Percentiles rank a stretch among this genome's conserved stretches.
Conservation (phyloP, 1,140 invertebrate genomes). For the Leptinotarsa lineolata region DNA sequence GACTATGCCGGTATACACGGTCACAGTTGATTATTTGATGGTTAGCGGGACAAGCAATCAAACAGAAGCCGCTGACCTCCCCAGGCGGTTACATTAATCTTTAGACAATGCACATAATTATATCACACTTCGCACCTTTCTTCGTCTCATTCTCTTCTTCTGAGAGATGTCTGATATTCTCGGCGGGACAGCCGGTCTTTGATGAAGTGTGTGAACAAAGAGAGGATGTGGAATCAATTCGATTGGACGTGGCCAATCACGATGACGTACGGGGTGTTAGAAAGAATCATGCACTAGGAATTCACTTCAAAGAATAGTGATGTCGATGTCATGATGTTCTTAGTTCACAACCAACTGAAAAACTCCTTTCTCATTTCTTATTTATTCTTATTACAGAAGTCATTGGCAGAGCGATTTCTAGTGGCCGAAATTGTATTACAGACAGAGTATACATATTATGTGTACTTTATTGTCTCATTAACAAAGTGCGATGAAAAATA, state of each 20-base stretch:
- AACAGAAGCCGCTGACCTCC: slow-evolving; percentile 36
- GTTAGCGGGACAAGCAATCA: slow-evolving; percentile 32
- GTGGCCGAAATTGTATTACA: no score
- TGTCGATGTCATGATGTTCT: no score
- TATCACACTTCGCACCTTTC: slow-evolving; percentile 34
- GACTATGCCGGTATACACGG: slow-evolving; percentile 17
- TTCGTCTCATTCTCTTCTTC: slow-evolving; percentile 6
- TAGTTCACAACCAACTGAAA: no score
- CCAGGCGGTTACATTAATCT: slow-evolving; percentile 32
- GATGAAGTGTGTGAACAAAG: slow-evolving; percentile 1
- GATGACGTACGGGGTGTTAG: no score
- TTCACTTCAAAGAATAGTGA: no score
- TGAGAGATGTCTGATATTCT: neutral
- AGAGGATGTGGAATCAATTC: neutral
- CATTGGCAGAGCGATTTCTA: no score
- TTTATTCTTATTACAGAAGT: no score
- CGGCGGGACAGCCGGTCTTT: neutral
- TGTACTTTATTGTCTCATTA: no score
- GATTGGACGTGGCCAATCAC: neutral
- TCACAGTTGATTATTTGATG: slow-evolving; percentile 37
- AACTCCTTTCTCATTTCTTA: no score
- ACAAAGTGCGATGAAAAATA: no score
- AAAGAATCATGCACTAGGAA: no score
- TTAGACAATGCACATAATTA: slow-evolving; percentile 35
- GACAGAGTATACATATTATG: no score